These are phyloP conservation scores for Nomada flava DNA, from an alignment of 2,888 invertebrate genomes.

Conservation along the genomic window DNA sequence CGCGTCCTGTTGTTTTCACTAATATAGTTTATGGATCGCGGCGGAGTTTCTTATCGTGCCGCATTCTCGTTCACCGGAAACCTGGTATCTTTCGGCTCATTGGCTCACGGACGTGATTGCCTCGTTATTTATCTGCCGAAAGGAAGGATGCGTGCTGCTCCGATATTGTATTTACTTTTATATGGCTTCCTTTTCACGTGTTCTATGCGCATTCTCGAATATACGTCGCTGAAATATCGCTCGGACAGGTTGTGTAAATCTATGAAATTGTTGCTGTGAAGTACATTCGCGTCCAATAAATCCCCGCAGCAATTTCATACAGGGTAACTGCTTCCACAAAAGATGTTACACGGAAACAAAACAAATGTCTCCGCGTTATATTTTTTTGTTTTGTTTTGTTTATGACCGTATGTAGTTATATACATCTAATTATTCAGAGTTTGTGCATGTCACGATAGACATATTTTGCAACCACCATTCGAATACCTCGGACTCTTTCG, in stretches of 20 bases:
- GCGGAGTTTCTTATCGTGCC: slow-evolving; percentile 61
- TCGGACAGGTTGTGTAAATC: slow-evolving; percentile 6
- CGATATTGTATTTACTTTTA: slow-evolving; percentile 45
- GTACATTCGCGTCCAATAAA: slow-evolving; percentile 15
- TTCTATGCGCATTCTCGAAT: background rate
- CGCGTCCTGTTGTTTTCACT: slow-evolving; percentile 30
- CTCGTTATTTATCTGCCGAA: slow-evolving; percentile 59
- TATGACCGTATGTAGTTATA: background rate
- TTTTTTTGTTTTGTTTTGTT: background rate
- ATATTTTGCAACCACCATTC: slow-evolving; percentile 46
- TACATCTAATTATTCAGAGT: background rate
- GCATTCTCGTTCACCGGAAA: slow-evolving; percentile 75
- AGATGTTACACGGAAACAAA: background rate
- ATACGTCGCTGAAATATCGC: background rate
- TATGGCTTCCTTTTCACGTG: slow-evolving; percentile 36
- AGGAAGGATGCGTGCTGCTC: slow-evolving; percentile 61
- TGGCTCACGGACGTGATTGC: slow-evolving; percentile 64
- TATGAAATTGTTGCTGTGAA: slow-evolving; percentile 1
- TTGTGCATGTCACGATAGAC: slow-evolving; percentile 8
- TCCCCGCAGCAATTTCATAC: background rate
- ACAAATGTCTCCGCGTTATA: background rate
- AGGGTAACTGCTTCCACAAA: background rate
- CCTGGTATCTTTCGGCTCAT: slow-evolving; percentile 74
- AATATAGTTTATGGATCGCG: slow-evolving; percentile 40
- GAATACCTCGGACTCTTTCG: slow-evolving; percentile 39